A percentile compares a stretch with the other conserved stretches of the same genome.
These are phyloP conservation scores for Scaptomyza polygonia DNA, from an alignment of 2,888 invertebrate species.

Conservation along the genomic window DNA sequence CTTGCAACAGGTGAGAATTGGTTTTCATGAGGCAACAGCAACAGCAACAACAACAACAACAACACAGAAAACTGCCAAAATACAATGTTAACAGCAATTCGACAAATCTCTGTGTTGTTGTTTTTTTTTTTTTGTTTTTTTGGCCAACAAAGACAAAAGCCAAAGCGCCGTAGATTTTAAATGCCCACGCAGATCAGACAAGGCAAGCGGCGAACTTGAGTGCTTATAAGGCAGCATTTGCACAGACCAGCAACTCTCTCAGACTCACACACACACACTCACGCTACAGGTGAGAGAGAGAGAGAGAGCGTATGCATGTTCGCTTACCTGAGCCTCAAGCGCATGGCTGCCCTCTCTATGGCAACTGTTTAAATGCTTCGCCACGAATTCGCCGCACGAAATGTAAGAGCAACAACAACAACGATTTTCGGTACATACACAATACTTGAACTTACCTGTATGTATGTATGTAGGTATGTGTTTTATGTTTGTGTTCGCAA, in stretches of 20 bases:
- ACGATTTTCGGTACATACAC: conserved; percentile 54
- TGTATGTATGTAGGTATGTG: conserved; percentile 15
- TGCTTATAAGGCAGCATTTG: conserved; percentile 74
- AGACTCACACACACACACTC: conserved; percentile 10
- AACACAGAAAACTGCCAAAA: conserved; percentile 50
- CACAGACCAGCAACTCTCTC: conserved; percentile 42
- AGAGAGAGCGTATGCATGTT: conserved; percentile 13
- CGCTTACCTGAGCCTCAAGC: conserved; percentile 57
- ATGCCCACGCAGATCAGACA: conserved; percentile 70
- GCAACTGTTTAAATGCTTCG: conserved; percentile 50
- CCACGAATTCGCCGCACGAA: conserved; percentile 63
- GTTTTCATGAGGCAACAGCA: conserved; percentile 14
- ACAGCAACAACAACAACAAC: conserved; percentile 13
- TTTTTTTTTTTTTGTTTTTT: conserved; percentile 12
- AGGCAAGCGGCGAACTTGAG: conserved; percentile 62
- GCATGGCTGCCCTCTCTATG: conserved; percentile 24
- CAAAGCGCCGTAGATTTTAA: conserved; percentile 63
- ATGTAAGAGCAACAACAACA: conserved; percentile 24
- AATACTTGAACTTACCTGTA: conserved; percentile 45
- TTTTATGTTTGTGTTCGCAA: conserved; percentile 37
- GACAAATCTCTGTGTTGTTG: conserved; percentile 48
- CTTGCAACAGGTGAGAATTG: conserved; percentile 68
- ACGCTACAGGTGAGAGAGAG: conserved; percentile 33
- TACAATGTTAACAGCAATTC: conserved; percentile 67
- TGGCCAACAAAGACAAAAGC: conserved; percentile 70